Percentiles rank a stretch among this genome's conserved stretches.
These are phyloP conservation scores for Eleutherodactylus coqui DNA, from an alignment of 2,797 vertebrate genomes.

Conservation along the genomic window DNA sequence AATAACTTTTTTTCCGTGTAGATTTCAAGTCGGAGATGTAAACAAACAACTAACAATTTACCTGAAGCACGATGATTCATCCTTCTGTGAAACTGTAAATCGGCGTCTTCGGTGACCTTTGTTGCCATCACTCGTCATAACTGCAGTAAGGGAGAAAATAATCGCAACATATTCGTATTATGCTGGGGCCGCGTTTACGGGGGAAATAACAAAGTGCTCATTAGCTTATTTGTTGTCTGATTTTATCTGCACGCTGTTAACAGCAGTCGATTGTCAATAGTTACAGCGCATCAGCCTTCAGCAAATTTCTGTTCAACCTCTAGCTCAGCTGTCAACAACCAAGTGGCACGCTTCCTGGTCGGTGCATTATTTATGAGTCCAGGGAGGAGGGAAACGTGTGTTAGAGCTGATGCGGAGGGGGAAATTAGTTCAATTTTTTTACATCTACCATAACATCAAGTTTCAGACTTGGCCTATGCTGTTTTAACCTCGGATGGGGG, in stretches of 20 bases:
- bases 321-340: conserved; percentile 44
- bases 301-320: conserved; percentile 41
- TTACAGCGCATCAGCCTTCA: conserved; percentile 45
- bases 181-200: not conserved
- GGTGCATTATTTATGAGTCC: conserved; percentile 46
- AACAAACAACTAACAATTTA: not conserved
- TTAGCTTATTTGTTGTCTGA: conserved; percentile 24
- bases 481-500: not conserved
- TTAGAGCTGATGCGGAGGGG: not conserved
- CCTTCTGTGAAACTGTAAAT: not conserved
- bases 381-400: conserved; percentile 3
- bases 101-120: not conserved
- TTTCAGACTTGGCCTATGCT: not conserved
- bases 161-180: conserved; percentile 1
- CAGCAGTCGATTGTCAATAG: conserved; percentile 47
- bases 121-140: not conserved
- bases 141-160: not conserved
- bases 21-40: not conserved
- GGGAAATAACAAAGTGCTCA: conserved; percentile 16
- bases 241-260: conserved; percentile 24
- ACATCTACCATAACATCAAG: conserved; percentile 1
- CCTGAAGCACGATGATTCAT: not conserved
- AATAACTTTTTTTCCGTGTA: not conserved
- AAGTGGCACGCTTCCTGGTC: conserved; percentile 40
- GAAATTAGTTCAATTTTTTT: not conserved